phyloP scores from a whole-genome alignment of 2,113 vertebrate species.

The Grammatotria lemairii region DNA sequence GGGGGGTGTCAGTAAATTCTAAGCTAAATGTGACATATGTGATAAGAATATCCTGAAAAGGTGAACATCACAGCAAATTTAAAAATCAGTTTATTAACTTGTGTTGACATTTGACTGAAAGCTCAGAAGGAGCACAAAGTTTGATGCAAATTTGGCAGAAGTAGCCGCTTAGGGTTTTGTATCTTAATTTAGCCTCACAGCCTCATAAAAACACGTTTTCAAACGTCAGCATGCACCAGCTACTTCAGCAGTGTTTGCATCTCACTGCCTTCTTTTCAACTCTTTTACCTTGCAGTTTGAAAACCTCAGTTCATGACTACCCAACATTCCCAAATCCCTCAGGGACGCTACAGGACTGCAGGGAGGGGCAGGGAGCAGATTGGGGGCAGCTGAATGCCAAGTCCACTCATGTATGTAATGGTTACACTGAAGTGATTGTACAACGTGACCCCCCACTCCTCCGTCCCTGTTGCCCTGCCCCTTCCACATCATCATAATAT shows the following conservation, averaged over 20 bases:
- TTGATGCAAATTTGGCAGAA: not conserved
- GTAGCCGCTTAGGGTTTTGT: not conserved
- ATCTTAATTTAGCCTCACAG: not conserved
- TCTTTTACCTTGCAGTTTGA: not conserved
- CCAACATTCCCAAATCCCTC: not conserved
- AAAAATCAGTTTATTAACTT: not conserved
- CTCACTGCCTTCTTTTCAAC: not conserved
- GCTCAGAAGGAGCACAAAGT: not conserved
- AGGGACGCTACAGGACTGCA: not conserved
- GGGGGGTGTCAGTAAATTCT: not conserved
- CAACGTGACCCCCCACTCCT: slow-evolving; percentile 13
- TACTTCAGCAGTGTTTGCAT: not conserved
- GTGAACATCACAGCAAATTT: not conserved
- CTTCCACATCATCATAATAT: slow-evolving; percentile 57
- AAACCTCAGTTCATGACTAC: not conserved
- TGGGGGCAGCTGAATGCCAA: slow-evolving; percentile 33
- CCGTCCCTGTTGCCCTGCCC: slow-evolving; percentile 7
- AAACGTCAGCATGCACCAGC: not conserved
- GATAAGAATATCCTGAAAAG: not conserved
- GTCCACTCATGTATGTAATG: slow-evolving; percentile 59
- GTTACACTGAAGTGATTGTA: slow-evolving; percentile 52
- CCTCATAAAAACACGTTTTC: not conserved
- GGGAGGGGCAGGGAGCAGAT: slow-evolving; percentile 13
- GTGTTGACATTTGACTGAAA: not conserved
- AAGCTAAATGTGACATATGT: not conserved